phyloP scores from a whole-genome alignment of 1,140 invertebrate genomes.

The Chironomus tepperi region DNA sequence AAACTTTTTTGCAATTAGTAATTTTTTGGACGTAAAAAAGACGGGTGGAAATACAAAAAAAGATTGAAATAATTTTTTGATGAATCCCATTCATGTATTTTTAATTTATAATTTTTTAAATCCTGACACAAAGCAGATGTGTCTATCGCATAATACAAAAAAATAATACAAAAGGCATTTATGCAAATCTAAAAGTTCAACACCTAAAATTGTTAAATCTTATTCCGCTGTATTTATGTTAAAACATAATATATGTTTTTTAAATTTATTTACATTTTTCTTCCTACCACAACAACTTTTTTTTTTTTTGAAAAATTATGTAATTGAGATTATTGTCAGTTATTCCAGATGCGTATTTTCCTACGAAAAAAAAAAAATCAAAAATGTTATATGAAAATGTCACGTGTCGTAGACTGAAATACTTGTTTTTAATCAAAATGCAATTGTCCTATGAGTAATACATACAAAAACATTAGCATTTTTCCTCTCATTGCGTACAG shows the following conservation, averaged over 20 bases:
- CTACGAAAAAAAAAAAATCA: not conserved
- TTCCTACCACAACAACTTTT: not conserved
- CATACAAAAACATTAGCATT: too few species aligned
- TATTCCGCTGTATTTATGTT: not conserved
- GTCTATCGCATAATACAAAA: not conserved
- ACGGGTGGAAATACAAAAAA: too few species aligned
- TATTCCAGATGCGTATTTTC: slow-evolving; percentile 1
- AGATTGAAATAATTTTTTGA: too few species aligned
- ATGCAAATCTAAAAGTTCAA: slow-evolving; percentile 7
- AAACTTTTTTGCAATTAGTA: too few species aligned
- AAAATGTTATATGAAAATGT: not conserved
- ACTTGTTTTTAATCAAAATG: slow-evolving; percentile 4
- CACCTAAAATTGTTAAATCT: slow-evolving; percentile 6
- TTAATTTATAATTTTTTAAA: too few species aligned
- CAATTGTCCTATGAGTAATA: not conserved
- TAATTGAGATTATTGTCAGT: slow-evolving; percentile 7
- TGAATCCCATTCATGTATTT: too few species aligned
- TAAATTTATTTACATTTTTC: not conserved
- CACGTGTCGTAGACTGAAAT: not conserved
- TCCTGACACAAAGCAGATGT: not conserved
- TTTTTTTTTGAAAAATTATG: not conserved
- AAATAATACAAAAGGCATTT: not conserved
- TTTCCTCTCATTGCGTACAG: not conserved
- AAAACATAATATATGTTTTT: too few species aligned
- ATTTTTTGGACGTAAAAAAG: too few species aligned